Evolutionary conservation across 2,797 vertebrate species (phyloP).

Genomic region (Myiotriccus ornatus): DNA sequence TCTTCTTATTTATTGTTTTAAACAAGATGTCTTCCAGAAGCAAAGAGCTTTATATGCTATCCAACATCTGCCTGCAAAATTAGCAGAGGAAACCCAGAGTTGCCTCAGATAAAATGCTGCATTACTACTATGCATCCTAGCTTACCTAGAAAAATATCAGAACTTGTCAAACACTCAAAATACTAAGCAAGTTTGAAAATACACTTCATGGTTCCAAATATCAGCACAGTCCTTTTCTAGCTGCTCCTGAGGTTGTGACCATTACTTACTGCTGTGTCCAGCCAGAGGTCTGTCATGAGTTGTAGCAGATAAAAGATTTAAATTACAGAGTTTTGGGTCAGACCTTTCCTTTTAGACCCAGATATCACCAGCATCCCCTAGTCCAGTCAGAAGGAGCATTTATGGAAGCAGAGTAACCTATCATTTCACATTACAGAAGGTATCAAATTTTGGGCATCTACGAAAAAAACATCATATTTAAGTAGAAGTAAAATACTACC

Average conservation of each 20-base stretch:
- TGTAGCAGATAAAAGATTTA: not conserved
- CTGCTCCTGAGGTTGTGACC: not conserved
- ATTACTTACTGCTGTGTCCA: not conserved
- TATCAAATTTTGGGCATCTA: not conserved
- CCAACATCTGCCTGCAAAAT: not conserved
- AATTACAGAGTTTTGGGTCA: not conserved
- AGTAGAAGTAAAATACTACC: not conserved
- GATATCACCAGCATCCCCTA: not conserved
- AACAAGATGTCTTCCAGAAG: not conserved
- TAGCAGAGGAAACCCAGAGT: not conserved
- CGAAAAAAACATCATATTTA: not conserved
- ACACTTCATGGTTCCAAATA: not conserved
- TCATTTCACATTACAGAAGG: not conserved
- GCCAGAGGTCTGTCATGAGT: not conserved
- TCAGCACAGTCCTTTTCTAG: not conserved
- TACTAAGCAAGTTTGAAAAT: not conserved
- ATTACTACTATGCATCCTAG: not conserved
- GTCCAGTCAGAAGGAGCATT: not conserved
- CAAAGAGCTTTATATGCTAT: not conserved
- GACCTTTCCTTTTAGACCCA: not conserved
- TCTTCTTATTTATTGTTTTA: not conserved
- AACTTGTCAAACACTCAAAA: not conserved
- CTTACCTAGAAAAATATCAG: not conserved
- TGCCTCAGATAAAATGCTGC: not conserved
- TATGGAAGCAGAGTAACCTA: not conserved